Conservation (phyloP, 2,888 invertebrate species). For the Cynaeus angustus region DNA sequence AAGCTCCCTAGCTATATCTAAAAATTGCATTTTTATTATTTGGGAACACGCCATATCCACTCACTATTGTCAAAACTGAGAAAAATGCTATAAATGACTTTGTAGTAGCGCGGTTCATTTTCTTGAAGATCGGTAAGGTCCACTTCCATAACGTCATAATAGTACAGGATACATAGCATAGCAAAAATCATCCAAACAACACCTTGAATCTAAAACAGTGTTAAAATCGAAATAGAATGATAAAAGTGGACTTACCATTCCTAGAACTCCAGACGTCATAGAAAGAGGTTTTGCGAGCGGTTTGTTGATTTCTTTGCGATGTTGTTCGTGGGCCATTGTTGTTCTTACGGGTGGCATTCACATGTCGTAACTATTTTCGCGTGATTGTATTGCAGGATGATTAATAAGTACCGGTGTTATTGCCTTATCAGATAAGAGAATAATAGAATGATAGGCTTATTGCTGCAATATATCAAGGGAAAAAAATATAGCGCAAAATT, state of each 20-base stretch:
- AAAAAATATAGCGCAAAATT: background rate
- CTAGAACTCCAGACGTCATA: conserved; percentile 14
- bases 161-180: conserved; percentile 9
- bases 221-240: background rate
- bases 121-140: background rate
- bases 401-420: conserved; percentile 2
- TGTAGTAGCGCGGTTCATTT: background rate
- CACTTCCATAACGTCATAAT: background rate
- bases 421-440: conserved; percentile 23
- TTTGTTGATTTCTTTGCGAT: conserved; percentile 17
- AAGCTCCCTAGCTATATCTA: background rate
- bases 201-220: conserved; percentile 27
- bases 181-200: conserved; percentile 19
- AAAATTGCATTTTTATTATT: background rate
- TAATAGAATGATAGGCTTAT: background rate
- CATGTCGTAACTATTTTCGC: conserved; percentile 3
- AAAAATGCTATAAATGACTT: conserved; percentile 14
- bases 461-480: background rate
- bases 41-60: background rate
- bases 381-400: background rate
- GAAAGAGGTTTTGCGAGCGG: conserved; percentile 11
- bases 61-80: background rate
- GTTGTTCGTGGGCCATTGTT: conserved; percentile 4
- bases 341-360: background rate
- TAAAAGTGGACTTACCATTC: conserved; percentile 14